phyloP scores from a whole-genome alignment of 1,140 invertebrate genomes.

The Phymastichus coffea region DNA sequence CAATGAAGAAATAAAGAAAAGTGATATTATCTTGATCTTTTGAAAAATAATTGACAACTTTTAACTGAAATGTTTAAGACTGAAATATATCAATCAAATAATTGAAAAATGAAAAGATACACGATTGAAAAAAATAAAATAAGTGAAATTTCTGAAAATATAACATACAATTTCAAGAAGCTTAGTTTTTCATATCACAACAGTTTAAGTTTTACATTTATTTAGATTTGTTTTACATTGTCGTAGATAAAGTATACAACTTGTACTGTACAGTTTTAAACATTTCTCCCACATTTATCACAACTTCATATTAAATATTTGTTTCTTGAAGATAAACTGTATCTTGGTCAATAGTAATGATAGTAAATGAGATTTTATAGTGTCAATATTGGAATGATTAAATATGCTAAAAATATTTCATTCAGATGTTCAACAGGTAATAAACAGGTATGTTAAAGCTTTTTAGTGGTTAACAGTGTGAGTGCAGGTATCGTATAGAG shows the following conservation, averaged over 20 bases:
- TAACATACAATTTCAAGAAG: too few species aligned
- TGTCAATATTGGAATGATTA: conserved; percentile 9
- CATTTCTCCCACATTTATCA: conserved; percentile 26
- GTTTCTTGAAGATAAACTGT: not conserved
- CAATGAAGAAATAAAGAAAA: too few species aligned
- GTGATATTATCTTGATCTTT: too few species aligned
- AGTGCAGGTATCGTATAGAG: conserved; percentile 21
- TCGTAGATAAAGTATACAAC: conserved; percentile 12
- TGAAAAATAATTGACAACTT: too few species aligned
- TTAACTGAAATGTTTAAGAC: conserved; percentile 28
- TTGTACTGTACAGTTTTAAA: conserved; percentile 31
- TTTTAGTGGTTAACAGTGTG: conserved; percentile 14
- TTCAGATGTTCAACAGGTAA: conserved; percentile 15
- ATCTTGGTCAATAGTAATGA: not conserved
- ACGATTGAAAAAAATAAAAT: too few species aligned
- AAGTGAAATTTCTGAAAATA: too few species aligned
- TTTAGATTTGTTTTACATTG: conserved; percentile 18
- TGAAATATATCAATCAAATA: too few species aligned
- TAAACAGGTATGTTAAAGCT: conserved; percentile 17
- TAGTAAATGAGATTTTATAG: conserved; percentile 8
- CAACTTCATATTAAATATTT: conserved; percentile 2
- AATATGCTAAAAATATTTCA: conserved; percentile 19
- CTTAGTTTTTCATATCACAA: conserved; percentile 17
- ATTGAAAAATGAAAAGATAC: too few species aligned
- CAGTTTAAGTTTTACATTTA: conserved; percentile 23